phyloP scores from a whole-genome alignment of 2,113 vertebrate genomes.

The Eptesicus fuscus region DNA sequence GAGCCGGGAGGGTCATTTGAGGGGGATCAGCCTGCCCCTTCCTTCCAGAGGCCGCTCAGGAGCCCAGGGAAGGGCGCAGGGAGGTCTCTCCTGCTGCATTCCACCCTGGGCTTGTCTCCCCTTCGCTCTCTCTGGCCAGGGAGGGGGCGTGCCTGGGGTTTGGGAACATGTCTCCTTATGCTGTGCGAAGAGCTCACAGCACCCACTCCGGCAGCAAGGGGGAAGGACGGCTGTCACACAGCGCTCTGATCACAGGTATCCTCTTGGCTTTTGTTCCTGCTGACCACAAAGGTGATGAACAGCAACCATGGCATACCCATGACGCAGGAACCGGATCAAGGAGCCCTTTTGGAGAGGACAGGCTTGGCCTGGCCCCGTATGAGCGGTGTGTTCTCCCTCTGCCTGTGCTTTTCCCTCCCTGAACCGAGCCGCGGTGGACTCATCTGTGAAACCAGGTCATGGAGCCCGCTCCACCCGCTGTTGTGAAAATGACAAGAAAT shows the following conservation, averaged over 20 bases:
- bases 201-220: no score
- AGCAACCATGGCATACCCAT: background rate
- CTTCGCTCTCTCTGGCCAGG: background rate
- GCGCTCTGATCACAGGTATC: background rate
- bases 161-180: background rate
- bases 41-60: background rate
- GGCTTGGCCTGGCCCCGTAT: background rate
- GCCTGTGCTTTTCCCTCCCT: background rate
- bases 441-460: background rate
- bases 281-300: background rate
- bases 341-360: background rate
- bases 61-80: background rate
- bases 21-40: background rate
- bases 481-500: background rate
- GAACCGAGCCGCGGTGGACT: background rate
- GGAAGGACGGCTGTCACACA: background rate
- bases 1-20: background rate
- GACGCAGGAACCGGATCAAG: background rate
- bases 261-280: background rate
- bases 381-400: background rate
- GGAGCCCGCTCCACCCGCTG: background rate
- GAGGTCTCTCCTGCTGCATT: background rate
- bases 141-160: background rate
- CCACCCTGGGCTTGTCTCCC: background rate
- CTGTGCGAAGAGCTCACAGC: background rate